Evolutionary conservation across 2,113 vertebrate genomes (phyloP).

Genomic region (Himantopus leucocephalus): DNA sequence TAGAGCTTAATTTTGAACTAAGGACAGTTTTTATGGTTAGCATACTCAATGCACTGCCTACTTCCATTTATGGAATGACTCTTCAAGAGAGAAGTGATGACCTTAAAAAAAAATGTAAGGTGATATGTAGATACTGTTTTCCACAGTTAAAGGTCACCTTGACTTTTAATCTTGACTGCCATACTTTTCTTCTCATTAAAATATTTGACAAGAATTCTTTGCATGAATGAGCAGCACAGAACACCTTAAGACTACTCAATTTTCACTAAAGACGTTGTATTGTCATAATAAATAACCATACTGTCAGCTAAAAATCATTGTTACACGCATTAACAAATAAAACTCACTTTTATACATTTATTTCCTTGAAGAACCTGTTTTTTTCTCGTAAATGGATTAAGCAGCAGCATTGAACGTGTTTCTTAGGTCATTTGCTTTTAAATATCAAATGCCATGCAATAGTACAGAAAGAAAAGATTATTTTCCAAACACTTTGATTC

Average conservation of each 20-base stretch:
- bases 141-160: constrained; percentile 75
- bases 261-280: constrained; percentile 38
- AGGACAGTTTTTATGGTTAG: not conserved
- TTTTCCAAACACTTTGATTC: not conserved
- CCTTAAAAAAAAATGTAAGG: constrained; percentile 57
- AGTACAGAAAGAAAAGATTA: not conserved
- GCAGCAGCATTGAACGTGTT: not conserved
- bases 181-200: constrained; percentile 78
- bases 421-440: not conserved
- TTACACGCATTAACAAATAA: constrained; percentile 20
- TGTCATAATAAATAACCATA: constrained; percentile 55
- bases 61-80: constrained; percentile 2
- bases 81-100: constrained; percentile 29
- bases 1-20: not conserved
- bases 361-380: not conserved
- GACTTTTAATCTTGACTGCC: constrained; percentile 71
- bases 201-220: constrained; percentile 80
- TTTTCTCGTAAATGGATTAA: not conserved
- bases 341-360: not conserved
- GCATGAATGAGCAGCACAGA: constrained; percentile 69
- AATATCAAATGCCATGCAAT: not conserved
- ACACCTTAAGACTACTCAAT: constrained; percentile 51
- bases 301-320: constrained; percentile 33
- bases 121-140: constrained; percentile 54
- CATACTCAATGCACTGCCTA: not conserved